These are phyloP conservation scores for Fringilla coelebs DNA, from an alignment of 2,797 vertebrate species.

Conservation along the genomic window DNA sequence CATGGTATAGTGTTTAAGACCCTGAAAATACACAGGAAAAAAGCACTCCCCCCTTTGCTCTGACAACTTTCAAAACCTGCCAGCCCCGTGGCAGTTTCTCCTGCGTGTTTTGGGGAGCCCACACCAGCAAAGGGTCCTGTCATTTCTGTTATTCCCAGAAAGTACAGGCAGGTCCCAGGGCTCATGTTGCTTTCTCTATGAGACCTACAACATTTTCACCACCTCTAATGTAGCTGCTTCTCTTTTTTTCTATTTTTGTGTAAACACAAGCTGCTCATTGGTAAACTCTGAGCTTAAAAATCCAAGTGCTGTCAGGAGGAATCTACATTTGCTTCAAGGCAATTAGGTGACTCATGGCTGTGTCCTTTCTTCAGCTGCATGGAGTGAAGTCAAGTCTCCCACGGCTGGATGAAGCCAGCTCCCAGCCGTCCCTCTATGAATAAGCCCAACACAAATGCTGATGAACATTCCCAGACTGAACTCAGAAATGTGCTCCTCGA, in stretches of 20 bases:
- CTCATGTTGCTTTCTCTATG: not conserved
- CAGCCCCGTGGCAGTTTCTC: not conserved
- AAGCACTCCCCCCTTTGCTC: not conserved
- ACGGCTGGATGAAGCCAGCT: constrained; percentile 27
- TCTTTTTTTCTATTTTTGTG: constrained; percentile 47
- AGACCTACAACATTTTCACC: constrained; percentile 29
- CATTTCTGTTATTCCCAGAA: not conserved
- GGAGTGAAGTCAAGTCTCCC: not conserved
- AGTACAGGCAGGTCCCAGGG: not conserved
- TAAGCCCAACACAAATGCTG: constrained; percentile 13
- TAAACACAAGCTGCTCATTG: constrained; percentile 35
- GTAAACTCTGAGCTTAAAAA: constrained; percentile 38
- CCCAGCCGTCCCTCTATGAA: constrained; percentile 23
- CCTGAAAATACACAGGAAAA: not conserved
- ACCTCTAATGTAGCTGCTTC: constrained; percentile 25
- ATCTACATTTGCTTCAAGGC: constrained; percentile 55
- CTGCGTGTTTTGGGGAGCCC: not conserved
- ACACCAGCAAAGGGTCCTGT: not conserved
- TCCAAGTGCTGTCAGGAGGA: constrained; percentile 51
- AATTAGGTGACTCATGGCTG: constrained; percentile 51
- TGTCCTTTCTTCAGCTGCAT: not conserved
- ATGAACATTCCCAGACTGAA: constrained; percentile 14
- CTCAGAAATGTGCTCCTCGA: not conserved
- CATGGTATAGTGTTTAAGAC: not conserved
- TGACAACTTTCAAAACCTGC: not conserved